Evolutionary conservation across 2,113 vertebrate genomes (phyloP).

Genomic region (Callorhinus ursinus): DNA sequence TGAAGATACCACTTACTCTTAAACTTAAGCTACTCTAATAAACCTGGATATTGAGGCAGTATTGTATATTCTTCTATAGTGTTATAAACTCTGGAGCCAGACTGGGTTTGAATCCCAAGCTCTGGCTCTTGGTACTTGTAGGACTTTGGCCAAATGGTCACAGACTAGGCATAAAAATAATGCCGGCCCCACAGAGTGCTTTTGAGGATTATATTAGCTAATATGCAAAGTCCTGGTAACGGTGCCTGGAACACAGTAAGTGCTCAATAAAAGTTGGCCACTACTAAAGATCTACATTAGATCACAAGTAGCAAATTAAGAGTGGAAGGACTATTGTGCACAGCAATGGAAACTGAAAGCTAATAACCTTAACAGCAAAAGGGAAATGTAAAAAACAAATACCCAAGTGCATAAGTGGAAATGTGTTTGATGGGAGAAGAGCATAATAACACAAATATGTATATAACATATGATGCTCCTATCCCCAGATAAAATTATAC

Average conservation of each 20-base stretch:
- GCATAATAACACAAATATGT: neutral
- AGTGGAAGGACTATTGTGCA: neutral
- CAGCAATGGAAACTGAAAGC: neutral
- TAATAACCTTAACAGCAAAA: neutral
- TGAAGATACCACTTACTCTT: neutral
- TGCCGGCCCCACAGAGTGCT: neutral
- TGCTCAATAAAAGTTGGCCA: neutral
- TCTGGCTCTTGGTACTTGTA: neutral
- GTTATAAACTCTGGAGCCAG: neutral
- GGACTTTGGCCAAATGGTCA: neutral
- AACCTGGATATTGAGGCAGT: neutral
- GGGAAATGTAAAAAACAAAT: neutral
- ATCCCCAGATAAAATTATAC: neutral
- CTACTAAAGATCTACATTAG: neutral
- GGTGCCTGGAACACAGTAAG: neutral
- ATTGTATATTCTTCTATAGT: neutral
- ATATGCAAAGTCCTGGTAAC: neutral
- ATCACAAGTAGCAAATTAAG: neutral
- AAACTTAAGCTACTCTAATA: conserved; percentile 26
- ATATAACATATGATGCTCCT: neutral
- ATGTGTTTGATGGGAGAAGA: neutral
- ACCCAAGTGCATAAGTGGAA: neutral
- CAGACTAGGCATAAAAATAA: neutral
- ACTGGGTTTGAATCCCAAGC: neutral
- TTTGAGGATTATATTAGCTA: neutral